Evolutionary conservation across 2,113 vertebrate species (phyloP).

Genomic region (Channa argus): DNA sequence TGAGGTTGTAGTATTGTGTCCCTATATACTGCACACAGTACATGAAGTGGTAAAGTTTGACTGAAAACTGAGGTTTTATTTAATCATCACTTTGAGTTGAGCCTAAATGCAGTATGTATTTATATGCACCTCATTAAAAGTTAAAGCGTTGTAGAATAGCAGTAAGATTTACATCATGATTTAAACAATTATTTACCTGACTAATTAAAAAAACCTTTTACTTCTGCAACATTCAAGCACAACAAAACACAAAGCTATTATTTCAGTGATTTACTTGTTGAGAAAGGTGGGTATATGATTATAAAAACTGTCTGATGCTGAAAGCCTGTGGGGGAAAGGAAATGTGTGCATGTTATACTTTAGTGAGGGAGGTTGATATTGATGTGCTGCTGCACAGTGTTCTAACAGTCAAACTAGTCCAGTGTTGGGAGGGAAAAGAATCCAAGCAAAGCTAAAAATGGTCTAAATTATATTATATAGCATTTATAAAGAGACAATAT

Average conservation of each 20-base stretch:
- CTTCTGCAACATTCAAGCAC: conserved; percentile 5
- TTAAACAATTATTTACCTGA: conserved; percentile 1
- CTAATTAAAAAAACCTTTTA: background rate
- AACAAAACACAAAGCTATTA: conserved; percentile 9
- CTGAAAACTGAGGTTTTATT: conserved; percentile 2
- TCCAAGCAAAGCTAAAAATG: background rate
- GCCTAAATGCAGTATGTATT: background rate
- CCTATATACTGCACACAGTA: background rate
- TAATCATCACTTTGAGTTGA: background rate
- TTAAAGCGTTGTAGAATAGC: conserved; percentile 2
- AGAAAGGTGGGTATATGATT: background rate
- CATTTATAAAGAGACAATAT: conserved; percentile 4
- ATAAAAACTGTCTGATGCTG: conserved; percentile 16
- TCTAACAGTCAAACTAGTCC: background rate
- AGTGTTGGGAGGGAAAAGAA: background rate
- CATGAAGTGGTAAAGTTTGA: background rate
- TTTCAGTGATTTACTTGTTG: conserved; percentile 5
- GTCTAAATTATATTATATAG: conserved; percentile 9
- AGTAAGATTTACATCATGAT: background rate
- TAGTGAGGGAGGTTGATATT: background rate
- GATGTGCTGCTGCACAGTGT: background rate
- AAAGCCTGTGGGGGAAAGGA: conserved; percentile 4
- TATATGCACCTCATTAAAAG: background rate
- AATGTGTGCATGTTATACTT: background rate
- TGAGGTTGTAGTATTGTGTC: background rate